Evolutionary conservation across 2,113 vertebrate genomes (phyloP), one percentile per base, ranked within the genome.

Genomic region (Eretmochelys imbricata): DNA sequence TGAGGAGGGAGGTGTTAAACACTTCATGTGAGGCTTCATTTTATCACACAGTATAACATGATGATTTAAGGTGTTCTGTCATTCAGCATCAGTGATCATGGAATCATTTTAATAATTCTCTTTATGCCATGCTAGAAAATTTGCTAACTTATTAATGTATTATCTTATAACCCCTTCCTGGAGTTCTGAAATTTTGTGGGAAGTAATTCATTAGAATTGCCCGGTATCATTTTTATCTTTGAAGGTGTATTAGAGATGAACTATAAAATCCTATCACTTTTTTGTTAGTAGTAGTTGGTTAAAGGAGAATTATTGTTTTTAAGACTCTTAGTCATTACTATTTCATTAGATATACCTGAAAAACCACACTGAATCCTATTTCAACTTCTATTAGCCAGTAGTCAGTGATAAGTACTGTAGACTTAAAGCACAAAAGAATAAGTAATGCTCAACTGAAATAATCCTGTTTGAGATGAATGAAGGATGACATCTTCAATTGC

Each of bases 391-490:
- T 16, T 4, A 92, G 82, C 24, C 48, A 87, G 46, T 75, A 85
- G 72, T 83, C 83, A 94, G 57, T 54, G 50, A 96, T 96, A 97
- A 97, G 97, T 76, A 42, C 42, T 42, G 42, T 42, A 97, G 94
- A 93, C 72, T 97, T 17, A 82, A 97, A 97, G 24, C 72, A 79
- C 83, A 97, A 95, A 89, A 97, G 81, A 55, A 92, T 97, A 96
- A 97, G 46, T 91, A 87, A 95, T 89, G 27, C 89, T 87, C 9
- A 89, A 84, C 95, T 59, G n/a, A 95, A 97, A 94, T 93, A 95
- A 96, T 97, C 22, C 38, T 90, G 8, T 92, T 38, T 84, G 95
- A 94, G 93, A 97, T 90, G 91, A 97, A 94, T 95, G 93, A 97
- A 97, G 80, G 59, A 88, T 96, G 81, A 90, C 53, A 31, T 89